These are phyloP conservation scores for Lepidurus couesii DNA, from an alignment of 1,140 invertebrate genomes.

Conservation along the genomic window DNA sequence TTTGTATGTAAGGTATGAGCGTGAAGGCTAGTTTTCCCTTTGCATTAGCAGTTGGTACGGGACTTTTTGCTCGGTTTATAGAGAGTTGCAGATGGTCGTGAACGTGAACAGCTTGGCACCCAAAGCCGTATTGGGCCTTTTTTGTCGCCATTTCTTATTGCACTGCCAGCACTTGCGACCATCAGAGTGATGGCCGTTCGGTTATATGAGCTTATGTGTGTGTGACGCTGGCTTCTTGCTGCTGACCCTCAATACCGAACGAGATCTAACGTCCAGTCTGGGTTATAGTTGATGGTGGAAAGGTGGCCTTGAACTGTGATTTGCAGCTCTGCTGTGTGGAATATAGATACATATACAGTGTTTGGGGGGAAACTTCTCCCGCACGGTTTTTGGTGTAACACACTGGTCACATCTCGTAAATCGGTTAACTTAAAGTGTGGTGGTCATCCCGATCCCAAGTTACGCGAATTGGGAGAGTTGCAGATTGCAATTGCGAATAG, in stretches of 20 bases:
- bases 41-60: constrained; percentile 18
- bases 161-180: constrained; percentile 20
- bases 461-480: too few relatives aligned
- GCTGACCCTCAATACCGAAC: not conserved
- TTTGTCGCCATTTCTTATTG: constrained; percentile 22
- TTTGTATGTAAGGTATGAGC: constrained; percentile 9
- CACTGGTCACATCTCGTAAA: too few relatives aligned
- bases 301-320: constrained; percentile 18
- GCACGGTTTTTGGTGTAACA: too few relatives aligned
- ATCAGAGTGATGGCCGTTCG: constrained; percentile 12
- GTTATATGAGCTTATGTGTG: not conserved
- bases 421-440: too few relatives aligned
- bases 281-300: constrained; percentile 7
- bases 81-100: constrained; percentile 20
- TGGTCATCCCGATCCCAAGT: too few relatives aligned
- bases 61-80: constrained; percentile 22
- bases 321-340: not conserved
- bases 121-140: constrained; percentile 18
- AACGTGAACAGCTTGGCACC: constrained; percentile 13
- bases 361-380: not conserved
- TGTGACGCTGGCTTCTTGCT: constrained; percentile 10
- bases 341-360: not conserved
- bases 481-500: not conserved
- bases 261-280: constrained; percentile 2
- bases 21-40: constrained; percentile 21